Evolutionary conservation across 1,140 invertebrate species (phyloP), one percentile per base, ranked within the genome.

Genomic region (Aphelinus atriplicis): DNA sequence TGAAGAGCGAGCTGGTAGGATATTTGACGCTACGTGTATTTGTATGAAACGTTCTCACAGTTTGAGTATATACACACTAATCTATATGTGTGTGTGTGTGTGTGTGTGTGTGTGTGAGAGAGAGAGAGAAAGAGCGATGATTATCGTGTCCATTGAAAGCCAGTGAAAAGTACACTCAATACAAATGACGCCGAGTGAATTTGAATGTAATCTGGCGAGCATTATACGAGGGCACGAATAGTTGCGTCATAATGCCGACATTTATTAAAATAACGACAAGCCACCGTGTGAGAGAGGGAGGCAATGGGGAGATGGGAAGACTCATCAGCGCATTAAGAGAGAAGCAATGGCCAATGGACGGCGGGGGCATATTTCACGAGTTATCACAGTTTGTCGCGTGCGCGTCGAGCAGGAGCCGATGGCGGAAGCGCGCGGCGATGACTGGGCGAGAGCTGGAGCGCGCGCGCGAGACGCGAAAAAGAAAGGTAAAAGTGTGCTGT

Each of bases 311-410:
- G 26, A 26, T 26, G 26, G 26, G 26, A 10, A 75, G 73, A 75
- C 66, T 75, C 53, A 75, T 75, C 58, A 61, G 47, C 9, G 73
- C 55, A 26, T 63, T 65, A 75, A 71, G 65, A 60, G 63, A 70
- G 26, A 26, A 75, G 26, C 26, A 26, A 26, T 26, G 26, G 26
- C 69, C 66, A 75, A 75, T 75, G 68, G 55, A 4, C 45, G n/a
- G 45, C 56, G n/a, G 50, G 50, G 56, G 64, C 6, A 60, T 68
- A 62, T 74, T 68, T 68, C 72, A 68, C 46, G 9, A 53, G 73
- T 76, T 67, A 78, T 78, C 77, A 76, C 50, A 26, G 26, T 71
- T 78, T 73, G 68, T 78, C 62, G 51, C 71, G 26, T 26, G 26
- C 56, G 61, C 10, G 65, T 47, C 53, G 51, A 26, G 26, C 26